Evolutionary conservation across 2,113 vertebrate species (phyloP).

Genomic region (Amblyopsis rosae): DNA sequence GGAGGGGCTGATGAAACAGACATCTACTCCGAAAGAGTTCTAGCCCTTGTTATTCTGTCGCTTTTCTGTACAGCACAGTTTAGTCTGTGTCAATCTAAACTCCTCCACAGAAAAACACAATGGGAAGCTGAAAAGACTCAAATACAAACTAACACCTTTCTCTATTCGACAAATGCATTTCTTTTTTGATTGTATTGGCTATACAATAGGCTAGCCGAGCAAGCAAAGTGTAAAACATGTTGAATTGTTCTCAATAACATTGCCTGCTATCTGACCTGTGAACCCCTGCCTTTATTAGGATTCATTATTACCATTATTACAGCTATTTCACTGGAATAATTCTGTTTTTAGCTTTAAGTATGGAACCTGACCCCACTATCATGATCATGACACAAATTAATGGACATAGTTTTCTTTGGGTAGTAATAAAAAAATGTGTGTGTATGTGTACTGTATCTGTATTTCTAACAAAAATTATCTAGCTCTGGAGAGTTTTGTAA

Average conservation of each 20-base stretch:
- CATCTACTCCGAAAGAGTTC: slow-evolving; percentile 55
- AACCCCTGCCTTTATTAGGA: slow-evolving; percentile 58
- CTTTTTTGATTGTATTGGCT: slow-evolving; percentile 26
- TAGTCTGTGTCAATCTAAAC: slow-evolving; percentile 71
- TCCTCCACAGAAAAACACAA: slow-evolving; percentile 40
- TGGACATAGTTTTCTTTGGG: slow-evolving; percentile 61
- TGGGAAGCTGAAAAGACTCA: slow-evolving; percentile 54
- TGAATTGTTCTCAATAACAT: slow-evolving; percentile 37
- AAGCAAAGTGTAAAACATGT: slow-evolving; percentile 33
- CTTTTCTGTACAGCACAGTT: slow-evolving; percentile 60
- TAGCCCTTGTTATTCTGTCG: slow-evolving; percentile 60
- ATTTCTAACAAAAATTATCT: slow-evolving; percentile 65
- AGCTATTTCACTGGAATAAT: slow-evolving; percentile 56
- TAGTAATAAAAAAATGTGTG: slow-evolving; percentile 30
- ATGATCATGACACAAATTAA: slow-evolving; percentile 66
- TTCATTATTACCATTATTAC: slow-evolving; percentile 60
- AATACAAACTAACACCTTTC: slow-evolving; percentile 61
- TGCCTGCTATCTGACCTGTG: slow-evolving; percentile 47
- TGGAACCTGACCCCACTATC: slow-evolving; percentile 60
- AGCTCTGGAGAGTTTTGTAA: slow-evolving; percentile 74
- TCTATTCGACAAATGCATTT: slow-evolving; percentile 30
- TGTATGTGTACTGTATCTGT: slow-evolving; percentile 34
- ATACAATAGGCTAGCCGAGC: slow-evolving; percentile 25
- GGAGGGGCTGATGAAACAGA: slow-evolving; percentile 51
- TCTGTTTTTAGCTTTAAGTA: slow-evolving; percentile 57